Base-by-base conservation (phyloP, 2,113 vertebrate species). In the Azemiops feae region DNA sequence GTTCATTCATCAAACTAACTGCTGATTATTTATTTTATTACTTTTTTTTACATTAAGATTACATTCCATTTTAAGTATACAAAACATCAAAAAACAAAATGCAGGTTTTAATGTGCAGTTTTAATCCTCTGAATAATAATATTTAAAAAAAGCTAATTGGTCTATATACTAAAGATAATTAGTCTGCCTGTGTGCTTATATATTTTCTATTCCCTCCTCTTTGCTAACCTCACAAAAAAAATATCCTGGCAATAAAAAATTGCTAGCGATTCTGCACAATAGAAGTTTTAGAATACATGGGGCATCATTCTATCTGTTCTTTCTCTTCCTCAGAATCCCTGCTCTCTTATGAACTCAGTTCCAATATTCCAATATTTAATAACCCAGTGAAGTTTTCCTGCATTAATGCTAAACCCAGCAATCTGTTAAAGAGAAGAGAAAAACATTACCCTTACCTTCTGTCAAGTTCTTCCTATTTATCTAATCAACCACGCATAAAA, bases 211-310 rank as follows among this genome's bases (percentile, higher is more conserved):
- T 69, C 43, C 47, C 58, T 34, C 25, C 57, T 50, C 39, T 54
- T 60, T 93, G 64, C 92, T 90, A 90, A 74, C 27, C 39, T 90
- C 25, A 92, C 7, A 81, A 88, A 89, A 89, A 92, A 88, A 86
- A 87, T 12, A 54, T 11, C 39, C 55, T 86, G 74, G 45, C 92
- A 90, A 89, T 69, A 90, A 45, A 90, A 85, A 90, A 90, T 86
- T 93, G 92, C 92, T 27, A 52, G 43, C 92, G 90, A 86, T 85
- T 93, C 88, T 90, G 30, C 74, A 23, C 74, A 53, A 81, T 55
- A 34, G 85, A 89, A 86, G 60, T 86, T 88, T 93, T 52, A 93
- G 90, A 93, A 90, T 85, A 89, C 6, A 86, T 39, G 54, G 30
- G 3, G 20, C 20, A 47, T 22, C 20, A 27, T 43, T 89, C 11